phyloP scores from a whole-genome alignment of 2,113 vertebrate genomes.

The Fulmarus glacialis region DNA sequence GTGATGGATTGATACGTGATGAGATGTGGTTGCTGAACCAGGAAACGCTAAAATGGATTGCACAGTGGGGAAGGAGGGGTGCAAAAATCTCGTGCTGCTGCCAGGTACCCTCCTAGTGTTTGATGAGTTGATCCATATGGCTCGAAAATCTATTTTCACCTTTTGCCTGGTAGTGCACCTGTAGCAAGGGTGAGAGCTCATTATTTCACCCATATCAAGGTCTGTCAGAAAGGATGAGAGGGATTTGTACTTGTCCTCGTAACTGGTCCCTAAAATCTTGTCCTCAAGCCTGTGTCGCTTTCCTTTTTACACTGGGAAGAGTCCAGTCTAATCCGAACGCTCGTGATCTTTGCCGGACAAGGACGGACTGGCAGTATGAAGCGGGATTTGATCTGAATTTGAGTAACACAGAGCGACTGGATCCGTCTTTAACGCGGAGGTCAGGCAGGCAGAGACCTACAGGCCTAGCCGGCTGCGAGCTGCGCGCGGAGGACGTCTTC shows the following conservation, averaged over 20 bases:
- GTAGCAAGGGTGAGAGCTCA: neutral
- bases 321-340: neutral
- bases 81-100: neutral
- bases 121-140: neutral
- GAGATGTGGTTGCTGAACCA: neutral
- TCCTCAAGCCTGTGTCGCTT: neutral
- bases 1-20: neutral
- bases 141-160: neutral
- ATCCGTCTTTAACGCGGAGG: neutral
- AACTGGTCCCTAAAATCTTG: neutral
- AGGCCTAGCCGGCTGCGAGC: neutral
- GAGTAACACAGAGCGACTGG: rapidly evolving
- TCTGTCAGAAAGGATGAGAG: neutral
- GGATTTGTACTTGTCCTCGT: neutral
- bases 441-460: neutral
- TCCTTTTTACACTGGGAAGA: neutral
- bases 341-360: neutral
- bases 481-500: neutral
- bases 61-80: neutral
- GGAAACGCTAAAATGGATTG: neutral
- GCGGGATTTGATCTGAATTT: neutral
- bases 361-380: neutral
- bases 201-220: neutral
- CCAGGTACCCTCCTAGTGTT: neutral
- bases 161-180: neutral